A percentile compares a stretch with the other conserved stretches of the same genome.
Evolutionary conservation across 53 echinoderm and acorn worm species (phyloP).

Genomic region (Echinarachnius parma): DNA sequence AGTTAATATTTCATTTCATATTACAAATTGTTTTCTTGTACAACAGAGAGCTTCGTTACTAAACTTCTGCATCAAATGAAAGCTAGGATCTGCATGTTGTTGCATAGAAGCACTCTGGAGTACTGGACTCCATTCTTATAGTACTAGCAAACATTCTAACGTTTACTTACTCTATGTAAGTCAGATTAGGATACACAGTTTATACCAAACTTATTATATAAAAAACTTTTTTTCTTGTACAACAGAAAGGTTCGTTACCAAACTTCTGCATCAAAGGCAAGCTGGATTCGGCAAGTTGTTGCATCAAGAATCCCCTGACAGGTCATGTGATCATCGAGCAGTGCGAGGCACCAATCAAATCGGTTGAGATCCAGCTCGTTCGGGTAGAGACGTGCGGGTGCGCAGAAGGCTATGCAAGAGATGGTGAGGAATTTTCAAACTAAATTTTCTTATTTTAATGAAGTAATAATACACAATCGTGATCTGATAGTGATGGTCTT

Average conservation of each 20-base stretch:
- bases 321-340: slow-evolving; percentile 88
- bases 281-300: slow-evolving; percentile 85
- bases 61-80: slow-evolving; percentile 81
- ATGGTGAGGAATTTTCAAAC: slow-evolving; percentile 74
- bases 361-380: slow-evolving; percentile 93
- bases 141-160: too few species aligned
- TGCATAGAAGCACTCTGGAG: too few species aligned
- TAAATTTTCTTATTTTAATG: too few species aligned
- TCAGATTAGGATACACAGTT: too few species aligned
- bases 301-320: slow-evolving; percentile 93
- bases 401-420: slow-evolving; percentile 96
- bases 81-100: slow-evolving; percentile 82
- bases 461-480: too few species aligned
- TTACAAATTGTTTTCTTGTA: slow-evolving; percentile 14
- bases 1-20: too few species aligned
- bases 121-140: too few species aligned
- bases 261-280: slow-evolving; percentile 84
- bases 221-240: slow-evolving; percentile 15
- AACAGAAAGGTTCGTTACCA: slow-evolving; percentile 72
- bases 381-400: slow-evolving; percentile 98
- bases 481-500: too few species aligned
- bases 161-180: too few species aligned
- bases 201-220: too few species aligned
- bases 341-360: slow-evolving; percentile 98
- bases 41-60: slow-evolving; percentile 72